Conservation (phyloP, 2,888 invertebrate species). For the Achlya flavicornis region DNA sequence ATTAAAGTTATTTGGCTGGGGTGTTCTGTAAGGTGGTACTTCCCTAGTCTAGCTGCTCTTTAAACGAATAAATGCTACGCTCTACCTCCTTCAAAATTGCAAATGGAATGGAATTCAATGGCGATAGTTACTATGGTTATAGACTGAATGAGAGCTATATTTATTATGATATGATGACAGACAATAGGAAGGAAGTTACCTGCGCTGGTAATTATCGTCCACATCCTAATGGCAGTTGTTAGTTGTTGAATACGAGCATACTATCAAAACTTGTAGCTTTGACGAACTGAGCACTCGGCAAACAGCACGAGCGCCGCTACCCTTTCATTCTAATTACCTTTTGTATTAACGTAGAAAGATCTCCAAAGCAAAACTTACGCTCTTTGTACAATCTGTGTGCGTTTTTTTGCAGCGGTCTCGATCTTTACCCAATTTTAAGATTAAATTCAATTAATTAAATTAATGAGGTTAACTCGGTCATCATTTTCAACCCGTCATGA, state of each 20-base stretch:
- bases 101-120: too few species aligned
- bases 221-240: slow-evolving; percentile 27
- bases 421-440: too few species aligned
- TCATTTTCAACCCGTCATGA: too few species aligned
- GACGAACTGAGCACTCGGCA: slow-evolving; percentile 3
- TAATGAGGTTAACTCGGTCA: too few species aligned
- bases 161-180: not conserved
- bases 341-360: not conserved
- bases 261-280: slow-evolving; percentile 19
- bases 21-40: too few species aligned
- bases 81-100: too few species aligned
- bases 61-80: too few species aligned
- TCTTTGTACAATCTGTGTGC: not conserved
- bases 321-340: slow-evolving; percentile 3
- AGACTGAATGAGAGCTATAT: too few species aligned
- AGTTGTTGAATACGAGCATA: slow-evolving; percentile 22
- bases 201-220: slow-evolving; percentile 21
- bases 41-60: too few species aligned
- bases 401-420: not conserved
- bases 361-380: not conserved
- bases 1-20: too few species aligned
- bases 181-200: slow-evolving; percentile 7
- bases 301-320: not conserved
- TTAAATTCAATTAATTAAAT: too few species aligned
- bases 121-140: too few species aligned